Percentiles rank a stretch among this genome's conserved stretches.
phyloP scores from a whole-genome alignment of 1,140 invertebrate genomes.

The Bombus haemorrhoidalis region DNA sequence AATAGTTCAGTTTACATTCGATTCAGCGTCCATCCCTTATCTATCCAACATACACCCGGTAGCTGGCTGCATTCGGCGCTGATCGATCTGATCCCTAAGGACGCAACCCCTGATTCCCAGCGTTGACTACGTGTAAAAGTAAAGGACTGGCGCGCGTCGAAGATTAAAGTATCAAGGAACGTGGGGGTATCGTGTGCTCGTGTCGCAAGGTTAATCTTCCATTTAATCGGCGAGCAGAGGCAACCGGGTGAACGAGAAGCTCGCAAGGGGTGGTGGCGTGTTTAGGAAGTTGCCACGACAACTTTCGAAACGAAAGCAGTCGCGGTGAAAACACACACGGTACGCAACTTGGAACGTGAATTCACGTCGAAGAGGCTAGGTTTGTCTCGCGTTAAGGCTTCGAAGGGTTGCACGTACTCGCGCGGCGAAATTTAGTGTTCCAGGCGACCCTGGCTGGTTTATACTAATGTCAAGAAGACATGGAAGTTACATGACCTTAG shows the following conservation, averaged over 20 bases:
- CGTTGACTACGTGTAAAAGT: constrained; percentile 22
- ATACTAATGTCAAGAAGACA: constrained; percentile 56
- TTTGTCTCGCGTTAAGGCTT: neutral
- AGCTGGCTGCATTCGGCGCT: neutral
- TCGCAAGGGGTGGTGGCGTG: neutral
- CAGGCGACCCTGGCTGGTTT: constrained; percentile 49
- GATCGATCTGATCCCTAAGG: constrained; percentile 24
- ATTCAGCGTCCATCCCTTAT: constrained; percentile 6
- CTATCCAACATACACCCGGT: neutral
- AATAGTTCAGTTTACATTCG: neutral
- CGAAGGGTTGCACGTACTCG: constrained; percentile 10
- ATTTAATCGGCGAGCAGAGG: constrained; percentile 54
- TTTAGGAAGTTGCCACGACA: constrained; percentile 30
- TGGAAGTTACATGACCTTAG: constrained; percentile 43
- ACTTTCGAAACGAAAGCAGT: constrained; percentile 51
- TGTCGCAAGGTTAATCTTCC: constrained; percentile 47
- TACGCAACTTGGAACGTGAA: neutral
- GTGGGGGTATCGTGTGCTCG: constrained; percentile 16
- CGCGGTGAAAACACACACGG: constrained; percentile 16
- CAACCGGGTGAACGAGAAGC: constrained; percentile 1
- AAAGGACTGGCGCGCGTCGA: constrained; percentile 23
- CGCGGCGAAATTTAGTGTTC: constrained; percentile 52
- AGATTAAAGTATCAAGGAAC: constrained; percentile 60
- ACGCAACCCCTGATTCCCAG: neutral
- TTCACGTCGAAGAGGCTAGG: neutral